Evolutionary conservation across 2,888 invertebrate species (phyloP), one percentile per base, ranked within the genome.

Genomic region (Caenorhabditis imperialis): DNA sequence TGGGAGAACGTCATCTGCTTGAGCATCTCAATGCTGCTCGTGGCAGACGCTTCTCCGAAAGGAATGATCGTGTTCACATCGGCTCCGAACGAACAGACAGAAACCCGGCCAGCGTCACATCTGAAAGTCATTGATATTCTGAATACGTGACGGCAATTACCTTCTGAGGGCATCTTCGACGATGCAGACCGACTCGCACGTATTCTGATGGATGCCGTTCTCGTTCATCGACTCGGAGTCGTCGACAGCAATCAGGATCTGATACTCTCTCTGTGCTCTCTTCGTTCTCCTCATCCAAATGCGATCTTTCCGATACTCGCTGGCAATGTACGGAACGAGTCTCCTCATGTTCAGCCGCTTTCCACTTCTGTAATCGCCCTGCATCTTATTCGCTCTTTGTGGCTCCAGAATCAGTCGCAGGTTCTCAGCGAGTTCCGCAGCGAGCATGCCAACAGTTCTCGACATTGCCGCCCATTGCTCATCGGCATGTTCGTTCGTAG

Each of bases 241-340:
- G 88, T 99, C 99, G 6, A 99, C 92, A 0, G 99, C 98, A 45
- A 99, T 91, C 20, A 96, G 92, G 51, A 98, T 94, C 73, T 79
- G 96, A 89, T 99, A 99, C 83, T 98, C 94, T 50, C 99, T 91
- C 88, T 95, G 94, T 0, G 94, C 95, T 0, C 96, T 96, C 89
- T 95, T 95, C 0, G 95, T 97, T 60, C 99, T 91, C 14, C 98
- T 91, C 85, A 99, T 88, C 99, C 99, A 99, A 86, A 99, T 99
- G 89, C 97, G 96, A 89, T 99, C 98, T 89, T 99, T 99, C 45
- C 98, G 92, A 90, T 97, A 99, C 89, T 98, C 94, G 74, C 97
- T 97, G 18, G 99, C 99, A 81, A 99, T 96, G 90, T 99, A 99
- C 0, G 98, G 95, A 87, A 99, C 96, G 60, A 99, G 94, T 86